Evolutionary conservation across 2,113 vertebrate genomes (phyloP), one percentile per base, ranked within the genome.

Genomic region (Chionodraco myersi): DNA sequence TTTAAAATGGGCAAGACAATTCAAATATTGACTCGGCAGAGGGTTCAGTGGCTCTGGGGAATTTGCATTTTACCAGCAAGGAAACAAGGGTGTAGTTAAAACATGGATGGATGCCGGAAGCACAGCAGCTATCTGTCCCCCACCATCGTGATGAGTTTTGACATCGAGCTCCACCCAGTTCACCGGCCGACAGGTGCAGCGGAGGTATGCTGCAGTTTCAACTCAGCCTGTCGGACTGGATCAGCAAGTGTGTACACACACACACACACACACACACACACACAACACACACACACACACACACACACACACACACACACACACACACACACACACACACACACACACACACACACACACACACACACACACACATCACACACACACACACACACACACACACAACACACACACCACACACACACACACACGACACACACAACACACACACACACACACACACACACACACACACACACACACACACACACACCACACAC

Each of bases 201-300:
- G 5, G 3, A 84, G 60, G 67, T 77, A 87, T 90, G 87, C 80
- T 18, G 59, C 66, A 91, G 95, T 95, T 94, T 90, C 94, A 82
- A 67, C 57, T 49, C 54, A 94, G 96, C 95, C 89, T 53, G 88
- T 91, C 87, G 51, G 64, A 92, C 88, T 13, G 83, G 95, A 90
- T 89, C 75, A 6, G 45, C 70, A 74, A 56, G 48, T 51, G 72
- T 53, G 44, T 34, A 18, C 15, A 67, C 26, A 10, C 34, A 15
- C 15, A 61, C 70, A 21, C 21, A 21, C 21, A 21, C 21, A 21
- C 21, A 21, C 21, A 21, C 57, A 21, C 21, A 21, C 21, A 21
- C 21, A 21, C 21, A 21, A 21, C 21, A 21, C 21, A 21, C 21
- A n/a, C 26, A 30, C 48, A 47, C 3, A 5, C 44, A 21, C 26